Evolutionary conservation across 1,140 invertebrate species (phyloP), one percentile per base, ranked within the genome.

Genomic region (Drosophila persimilis): DNA sequence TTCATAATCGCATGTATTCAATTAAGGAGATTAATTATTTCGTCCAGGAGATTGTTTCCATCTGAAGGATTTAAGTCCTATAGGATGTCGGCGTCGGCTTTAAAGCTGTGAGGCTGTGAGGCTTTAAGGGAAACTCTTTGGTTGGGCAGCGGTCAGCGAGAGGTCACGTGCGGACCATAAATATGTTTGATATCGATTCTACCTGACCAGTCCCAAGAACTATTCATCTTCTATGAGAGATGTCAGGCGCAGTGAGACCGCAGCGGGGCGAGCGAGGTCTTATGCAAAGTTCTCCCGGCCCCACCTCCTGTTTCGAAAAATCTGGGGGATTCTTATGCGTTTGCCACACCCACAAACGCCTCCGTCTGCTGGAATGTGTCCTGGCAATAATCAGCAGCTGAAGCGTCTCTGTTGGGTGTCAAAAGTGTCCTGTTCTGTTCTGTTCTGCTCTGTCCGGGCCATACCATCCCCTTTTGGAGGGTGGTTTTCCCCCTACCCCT

Each of bases 321-420:
- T 69, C 45, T 47, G 15, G 45, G 9, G 11, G 35, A 39, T 5
- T 39, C 11, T 39, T 39, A 39, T 66, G 66, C 51, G 54, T 43
- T 69, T 57, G 53, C 50, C 72, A 71, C 54, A 29, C 44, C 53
- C 41, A 35, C 29, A 24, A 3, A 20, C 44, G 48, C 48, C 72
- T 54, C 46, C 65, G 57, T 64, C 63, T 53, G 77, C 47, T 74
- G 70, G 74, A 77, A 80, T 77, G 69, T 80, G 74, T 61, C 78
- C 71, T 88, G 78, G 88, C 83, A 86, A 86, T 88, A 86, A 86
- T 86, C 83, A 88, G 77, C 78, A 75, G 31, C 51, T 15, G 63
- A 67, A 67, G 61, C 77, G 73, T 60, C 65, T 76, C 73, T 77
- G 81, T 66, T 53, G 79, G 81, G 81, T 88, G 83, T 86, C 83